Evolutionary conservation across 2,113 vertebrate genomes (phyloP).

Genomic region (Colossoma macropomum): DNA sequence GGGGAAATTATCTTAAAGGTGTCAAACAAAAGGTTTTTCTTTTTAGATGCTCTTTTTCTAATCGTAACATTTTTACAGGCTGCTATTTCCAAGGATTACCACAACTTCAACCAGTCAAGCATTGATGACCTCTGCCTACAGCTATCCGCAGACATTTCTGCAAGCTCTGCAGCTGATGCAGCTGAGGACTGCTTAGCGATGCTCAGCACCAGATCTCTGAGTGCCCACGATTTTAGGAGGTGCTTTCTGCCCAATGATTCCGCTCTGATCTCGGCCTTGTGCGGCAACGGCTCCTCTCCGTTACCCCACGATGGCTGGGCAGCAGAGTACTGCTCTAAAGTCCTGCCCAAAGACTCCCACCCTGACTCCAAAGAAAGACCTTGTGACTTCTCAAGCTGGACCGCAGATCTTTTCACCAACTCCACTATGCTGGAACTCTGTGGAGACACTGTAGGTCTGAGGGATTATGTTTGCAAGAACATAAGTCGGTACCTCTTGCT

Average conservation of each 20-base stretch:
- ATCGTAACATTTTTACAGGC: slow-evolving; percentile 66
- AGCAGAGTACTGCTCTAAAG: slow-evolving; percentile 76
- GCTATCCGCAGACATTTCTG: slow-evolving; percentile 53
- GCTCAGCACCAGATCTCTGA: slow-evolving; percentile 74
- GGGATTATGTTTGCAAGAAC: slow-evolving; percentile 82
- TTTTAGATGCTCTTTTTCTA: not conserved
- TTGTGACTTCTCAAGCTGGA: slow-evolving; percentile 75
- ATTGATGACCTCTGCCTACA: slow-evolving; percentile 81
- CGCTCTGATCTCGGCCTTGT: slow-evolving; percentile 74
- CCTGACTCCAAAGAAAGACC: slow-evolving; percentile 51
- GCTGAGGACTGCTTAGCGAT: slow-evolving; percentile 72
- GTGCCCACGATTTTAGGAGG: slow-evolving; percentile 78
- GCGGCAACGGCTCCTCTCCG: slow-evolving; percentile 66
- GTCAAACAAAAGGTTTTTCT: too few species aligned
- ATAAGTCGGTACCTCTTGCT: slow-evolving; percentile 74
- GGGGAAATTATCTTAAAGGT: too few species aligned
- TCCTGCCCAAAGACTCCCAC: slow-evolving; percentile 62
- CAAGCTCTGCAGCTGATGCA: slow-evolving; percentile 52
- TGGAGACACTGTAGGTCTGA: slow-evolving; percentile 67
- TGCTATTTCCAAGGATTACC: slow-evolving; percentile 68
- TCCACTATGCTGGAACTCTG: slow-evolving; percentile 72
- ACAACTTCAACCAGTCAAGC: slow-evolving; percentile 73
- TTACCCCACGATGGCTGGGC: slow-evolving; percentile 76
- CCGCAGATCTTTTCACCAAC: slow-evolving; percentile 64
- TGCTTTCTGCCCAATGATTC: slow-evolving; percentile 85